These are phyloP conservation scores for Zaprionus nigranus DNA, from an alignment of 1,140 invertebrate species.

Conservation along the genomic window DNA sequence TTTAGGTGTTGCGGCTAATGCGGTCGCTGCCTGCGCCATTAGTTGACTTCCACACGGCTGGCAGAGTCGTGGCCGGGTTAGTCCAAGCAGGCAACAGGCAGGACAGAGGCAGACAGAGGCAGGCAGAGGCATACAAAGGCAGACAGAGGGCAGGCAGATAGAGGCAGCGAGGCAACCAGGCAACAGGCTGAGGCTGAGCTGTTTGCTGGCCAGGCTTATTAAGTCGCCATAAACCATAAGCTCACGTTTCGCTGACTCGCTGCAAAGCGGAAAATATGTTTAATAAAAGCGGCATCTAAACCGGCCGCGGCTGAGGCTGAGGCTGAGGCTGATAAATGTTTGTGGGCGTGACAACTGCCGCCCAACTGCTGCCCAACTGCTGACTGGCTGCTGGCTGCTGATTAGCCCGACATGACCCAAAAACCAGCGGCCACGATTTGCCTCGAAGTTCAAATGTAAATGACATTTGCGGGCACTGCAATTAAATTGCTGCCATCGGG, in stretches of 20 bases:
- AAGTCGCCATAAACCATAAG: slow-evolving; percentile 81
- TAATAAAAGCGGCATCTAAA: slow-evolving; percentile 75
- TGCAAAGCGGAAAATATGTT: slow-evolving; percentile 55
- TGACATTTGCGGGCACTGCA: slow-evolving; percentile 66
- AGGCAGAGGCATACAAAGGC: no score
- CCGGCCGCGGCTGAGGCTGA: slow-evolving; percentile 41
- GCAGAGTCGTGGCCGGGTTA: slow-evolving; percentile 13
- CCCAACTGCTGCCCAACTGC: slow-evolving; percentile 31
- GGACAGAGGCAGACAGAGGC: no score
- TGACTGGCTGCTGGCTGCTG: slow-evolving; percentile 53
- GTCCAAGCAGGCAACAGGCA: slow-evolving; percentile 5
- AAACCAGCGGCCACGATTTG: slow-evolving; percentile 50
- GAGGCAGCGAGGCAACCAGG: slow-evolving; percentile 20
- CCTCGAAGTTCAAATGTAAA: slow-evolving; percentile 75
- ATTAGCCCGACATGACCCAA: slow-evolving; percentile 78
- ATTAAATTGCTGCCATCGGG: slow-evolving; percentile 65
- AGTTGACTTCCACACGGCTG: slow-evolving; percentile 24
- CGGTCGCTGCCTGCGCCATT: slow-evolving; percentile 53
- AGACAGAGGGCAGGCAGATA: no score
- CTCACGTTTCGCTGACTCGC: slow-evolving; percentile 64
- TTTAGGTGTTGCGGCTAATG: slow-evolving; percentile 66
- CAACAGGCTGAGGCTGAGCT: slow-evolving; percentile 72
- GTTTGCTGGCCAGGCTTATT: slow-evolving; percentile 72
- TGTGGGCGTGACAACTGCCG: slow-evolving; percentile 63
- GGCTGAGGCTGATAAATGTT: slow-evolving; percentile 74